Evolutionary conservation across 2,888 invertebrate species (phyloP).

Genomic region (Tridacna crocea): DNA sequence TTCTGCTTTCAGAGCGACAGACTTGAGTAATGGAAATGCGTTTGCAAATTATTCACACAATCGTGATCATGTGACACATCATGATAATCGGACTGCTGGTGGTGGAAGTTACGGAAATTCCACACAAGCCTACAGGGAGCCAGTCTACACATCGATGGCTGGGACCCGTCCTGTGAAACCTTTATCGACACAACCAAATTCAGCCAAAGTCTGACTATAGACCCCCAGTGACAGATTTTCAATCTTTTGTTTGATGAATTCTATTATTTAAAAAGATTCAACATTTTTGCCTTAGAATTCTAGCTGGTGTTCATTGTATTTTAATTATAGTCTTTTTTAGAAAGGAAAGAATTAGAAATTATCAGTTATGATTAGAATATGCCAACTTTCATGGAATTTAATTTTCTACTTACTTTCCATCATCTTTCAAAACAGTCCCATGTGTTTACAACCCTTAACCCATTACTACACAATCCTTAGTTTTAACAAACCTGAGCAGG

Average conservation of each 20-base stretch:
- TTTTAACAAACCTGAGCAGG: too few species aligned
- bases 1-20: slow-evolving; percentile 18
- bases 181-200: slow-evolving; percentile 72
- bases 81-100: slow-evolving; percentile 32
- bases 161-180: slow-evolving; percentile 69
- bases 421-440: too few species aligned
- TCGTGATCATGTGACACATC: slow-evolving; percentile 42
- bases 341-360: too few species aligned
- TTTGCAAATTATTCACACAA: slow-evolving; percentile 6
- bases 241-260: neutral
- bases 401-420: too few species aligned
- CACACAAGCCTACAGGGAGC: slow-evolving; percentile 70
- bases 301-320: too few species aligned
- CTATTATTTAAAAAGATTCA: too few species aligned
- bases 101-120: slow-evolving; percentile 65
- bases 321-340: too few species aligned
- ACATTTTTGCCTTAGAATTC: too few species aligned
- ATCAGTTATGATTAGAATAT: too few species aligned
- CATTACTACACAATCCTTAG: too few species aligned
- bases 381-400: too few species aligned
- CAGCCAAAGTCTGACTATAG: slow-evolving; percentile 76
- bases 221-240: slow-evolving; percentile 13
- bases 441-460: too few species aligned
- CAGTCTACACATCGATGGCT: slow-evolving; percentile 67
- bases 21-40: slow-evolving; percentile 16